A percentile compares a stretch with the other conserved stretches of the same genome.
These are phyloP conservation scores for Agrotis clavis DNA, from an alignment of 2,888 invertebrate species.

Conservation along the genomic window DNA sequence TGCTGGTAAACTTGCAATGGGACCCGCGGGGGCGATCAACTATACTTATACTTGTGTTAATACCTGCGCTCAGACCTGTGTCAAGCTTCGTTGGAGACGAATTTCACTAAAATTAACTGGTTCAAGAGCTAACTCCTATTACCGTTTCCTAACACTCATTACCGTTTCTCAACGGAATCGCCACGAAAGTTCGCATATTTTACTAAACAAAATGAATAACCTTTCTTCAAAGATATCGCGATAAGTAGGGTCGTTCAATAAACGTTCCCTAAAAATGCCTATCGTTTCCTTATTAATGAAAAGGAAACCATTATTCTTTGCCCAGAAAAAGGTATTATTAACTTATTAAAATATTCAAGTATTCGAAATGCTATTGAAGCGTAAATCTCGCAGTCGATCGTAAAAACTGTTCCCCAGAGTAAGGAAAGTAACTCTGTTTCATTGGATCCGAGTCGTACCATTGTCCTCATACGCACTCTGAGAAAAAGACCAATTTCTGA, in stretches of 20 bases:
- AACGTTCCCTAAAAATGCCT: constrained; percentile 56
- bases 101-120: constrained; percentile 76
- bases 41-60: constrained; percentile 81
- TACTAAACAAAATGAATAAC: constrained; percentile 55
- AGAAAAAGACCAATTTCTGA: constrained; percentile 90
- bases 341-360: constrained; percentile 85
- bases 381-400: constrained; percentile 87
- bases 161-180: constrained; percentile 48
- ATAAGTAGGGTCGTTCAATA: constrained; percentile 53
- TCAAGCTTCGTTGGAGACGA: constrained; percentile 79
- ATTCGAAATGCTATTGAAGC: constrained; percentile 80
- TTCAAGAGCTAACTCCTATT: no score
- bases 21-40: constrained; percentile 81
- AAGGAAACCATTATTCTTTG: constrained; percentile 73
- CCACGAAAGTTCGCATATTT: constrained; percentile 43
- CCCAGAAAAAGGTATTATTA: constrained; percentile 73
- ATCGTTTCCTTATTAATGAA: constrained; percentile 72
- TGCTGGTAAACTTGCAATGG: constrained; percentile 78
- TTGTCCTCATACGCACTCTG: constrained; percentile 88
- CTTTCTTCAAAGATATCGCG: constrained; percentile 55
- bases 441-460: constrained; percentile 83
- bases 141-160: constrained; percentile 70
- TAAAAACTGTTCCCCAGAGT: constrained; percentile 87
- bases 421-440: constrained; percentile 83
- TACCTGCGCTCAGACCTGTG: constrained; percentile 76